These are phyloP conservation scores for Glaucopsyche alexis DNA, from an alignment of 2,888 invertebrate genomes.

Conservation along the genomic window DNA sequence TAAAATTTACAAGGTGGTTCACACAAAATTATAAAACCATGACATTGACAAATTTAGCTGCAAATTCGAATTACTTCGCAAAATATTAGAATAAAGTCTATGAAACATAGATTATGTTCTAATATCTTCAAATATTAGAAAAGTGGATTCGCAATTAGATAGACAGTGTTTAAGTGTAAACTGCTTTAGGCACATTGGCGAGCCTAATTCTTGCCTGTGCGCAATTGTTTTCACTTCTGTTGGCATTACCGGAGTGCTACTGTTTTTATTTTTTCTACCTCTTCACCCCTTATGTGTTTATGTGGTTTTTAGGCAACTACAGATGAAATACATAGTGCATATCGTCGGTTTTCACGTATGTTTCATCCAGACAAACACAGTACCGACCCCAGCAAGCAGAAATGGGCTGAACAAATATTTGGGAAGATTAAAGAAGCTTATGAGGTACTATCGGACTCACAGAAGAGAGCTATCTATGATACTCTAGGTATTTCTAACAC, in stretches of 20 bases:
- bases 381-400: slow-evolving; percentile 87
- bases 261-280: not conserved
- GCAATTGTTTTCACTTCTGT: too few relatives aligned
- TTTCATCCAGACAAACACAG: slow-evolving; percentile 99
- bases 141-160: too few relatives aligned
- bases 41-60: not conserved
- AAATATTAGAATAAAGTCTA: too few relatives aligned
- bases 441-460: slow-evolving; percentile 96
- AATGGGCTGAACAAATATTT: slow-evolving; percentile 95
- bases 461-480: slow-evolving; percentile 97
- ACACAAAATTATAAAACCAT: not conserved
- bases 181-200: too few relatives aligned
- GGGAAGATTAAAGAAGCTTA: slow-evolving; percentile 96
- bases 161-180: too few relatives aligned
- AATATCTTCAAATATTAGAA: too few relatives aligned
- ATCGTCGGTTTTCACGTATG: slow-evolving; percentile 92
- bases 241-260: not conserved
- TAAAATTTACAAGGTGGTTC: not conserved
- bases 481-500: slow-evolving; percentile 68
- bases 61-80: not conserved
- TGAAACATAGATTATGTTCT: too few relatives aligned
- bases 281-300: not conserved
- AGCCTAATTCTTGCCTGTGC: too few relatives aligned
- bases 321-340: slow-evolving; percentile 97
- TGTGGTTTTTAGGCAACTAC: slow-evolving; percentile 85